A percentile compares a stretch with the other conserved stretches of the same genome.
These are phyloP conservation scores for Eupristina koningsbergeri DNA, from an alignment of 1,140 invertebrate genomes.

Conservation along the genomic window DNA sequence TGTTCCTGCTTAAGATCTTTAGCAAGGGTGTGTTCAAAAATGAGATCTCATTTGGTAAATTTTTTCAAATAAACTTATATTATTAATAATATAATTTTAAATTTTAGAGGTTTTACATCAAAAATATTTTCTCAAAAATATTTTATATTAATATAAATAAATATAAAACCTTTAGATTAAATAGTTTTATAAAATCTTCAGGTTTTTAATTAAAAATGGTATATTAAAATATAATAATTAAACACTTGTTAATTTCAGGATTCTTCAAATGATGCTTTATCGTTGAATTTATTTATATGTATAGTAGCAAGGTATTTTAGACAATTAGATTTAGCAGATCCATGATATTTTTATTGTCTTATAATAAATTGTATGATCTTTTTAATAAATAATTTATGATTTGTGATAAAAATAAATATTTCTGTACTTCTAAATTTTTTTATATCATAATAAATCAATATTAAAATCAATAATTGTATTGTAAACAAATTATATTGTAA, in stretches of 20 bases:
- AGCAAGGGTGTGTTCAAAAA: slow-evolving; percentile 73
- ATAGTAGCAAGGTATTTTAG: slow-evolving; percentile 77
- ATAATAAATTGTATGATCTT: slow-evolving; percentile 35
- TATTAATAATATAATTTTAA: background rate
- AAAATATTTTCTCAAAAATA: background rate
- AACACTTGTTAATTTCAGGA: slow-evolving; percentile 65
- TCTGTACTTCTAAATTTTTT: slow-evolving; percentile 51
- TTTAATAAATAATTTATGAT: slow-evolving; percentile 51
- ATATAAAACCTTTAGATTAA: background rate
- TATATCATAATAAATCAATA: slow-evolving; percentile 51
- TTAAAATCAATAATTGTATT: slow-evolving; percentile 38
- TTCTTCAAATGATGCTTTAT: slow-evolving; percentile 65
- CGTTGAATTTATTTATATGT: slow-evolving; percentile 77
- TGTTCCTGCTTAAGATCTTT: slow-evolving; percentile 75
- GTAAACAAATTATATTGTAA: slow-evolving; percentile 55
- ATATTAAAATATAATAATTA: background rate
- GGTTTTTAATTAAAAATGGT: background rate
- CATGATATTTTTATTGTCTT: slow-evolving; percentile 54
- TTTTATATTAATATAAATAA: background rate
- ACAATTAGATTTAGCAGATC: slow-evolving; percentile 77
- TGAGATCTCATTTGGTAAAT: slow-evolving; percentile 73
- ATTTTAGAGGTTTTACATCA: background rate
- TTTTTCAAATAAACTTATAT: slow-evolving; percentile 29
- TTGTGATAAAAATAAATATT: slow-evolving; percentile 47
- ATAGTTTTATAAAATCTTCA: background rate